These are phyloP conservation scores for Zele albiditarsus DNA, from an alignment of 2,888 invertebrate genomes.

Conservation along the genomic window DNA sequence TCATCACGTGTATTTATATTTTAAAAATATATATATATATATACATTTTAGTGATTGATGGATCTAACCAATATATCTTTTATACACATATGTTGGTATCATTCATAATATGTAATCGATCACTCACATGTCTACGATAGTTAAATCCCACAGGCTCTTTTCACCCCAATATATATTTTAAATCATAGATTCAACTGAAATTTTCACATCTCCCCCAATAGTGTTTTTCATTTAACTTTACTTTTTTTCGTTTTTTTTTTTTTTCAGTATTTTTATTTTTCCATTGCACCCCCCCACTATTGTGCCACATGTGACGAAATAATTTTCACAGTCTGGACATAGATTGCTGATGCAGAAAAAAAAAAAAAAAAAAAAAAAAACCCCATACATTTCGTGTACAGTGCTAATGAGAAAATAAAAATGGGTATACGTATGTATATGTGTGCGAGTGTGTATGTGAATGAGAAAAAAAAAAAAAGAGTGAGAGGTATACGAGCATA, in stretches of 20 bases:
- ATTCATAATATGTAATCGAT: conserved; percentile 28
- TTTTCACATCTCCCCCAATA: neutral
- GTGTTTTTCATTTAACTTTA: neutral
- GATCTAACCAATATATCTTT: conserved; percentile 22
- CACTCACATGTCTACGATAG: conserved; percentile 16
- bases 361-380: conserved; percentile 31
- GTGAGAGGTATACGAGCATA: neutral
- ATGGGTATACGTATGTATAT: neutral
- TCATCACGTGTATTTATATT: neutral
- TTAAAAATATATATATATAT: neutral
- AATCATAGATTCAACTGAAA: conserved; percentile 5
- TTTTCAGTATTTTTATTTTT: neutral
- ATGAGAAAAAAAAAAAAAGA: conserved; percentile 11
- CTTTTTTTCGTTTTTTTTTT: neutral
- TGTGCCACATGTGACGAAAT: conserved; percentile 24
- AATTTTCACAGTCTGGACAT: conserved; percentile 22
- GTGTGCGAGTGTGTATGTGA: neutral
- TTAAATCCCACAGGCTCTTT: neutral
- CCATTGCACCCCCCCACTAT: neutral
- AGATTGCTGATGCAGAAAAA: conserved; percentile 23
- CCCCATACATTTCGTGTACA: conserved; percentile 19
- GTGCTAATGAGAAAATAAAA: conserved; percentile 21
- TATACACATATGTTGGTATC: conserved; percentile 3
- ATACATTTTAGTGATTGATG: conserved; percentile 44
- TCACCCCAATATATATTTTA: neutral